Conservation (phyloP, 2,113 vertebrate species). For the Semnornis frantzii region DNA sequence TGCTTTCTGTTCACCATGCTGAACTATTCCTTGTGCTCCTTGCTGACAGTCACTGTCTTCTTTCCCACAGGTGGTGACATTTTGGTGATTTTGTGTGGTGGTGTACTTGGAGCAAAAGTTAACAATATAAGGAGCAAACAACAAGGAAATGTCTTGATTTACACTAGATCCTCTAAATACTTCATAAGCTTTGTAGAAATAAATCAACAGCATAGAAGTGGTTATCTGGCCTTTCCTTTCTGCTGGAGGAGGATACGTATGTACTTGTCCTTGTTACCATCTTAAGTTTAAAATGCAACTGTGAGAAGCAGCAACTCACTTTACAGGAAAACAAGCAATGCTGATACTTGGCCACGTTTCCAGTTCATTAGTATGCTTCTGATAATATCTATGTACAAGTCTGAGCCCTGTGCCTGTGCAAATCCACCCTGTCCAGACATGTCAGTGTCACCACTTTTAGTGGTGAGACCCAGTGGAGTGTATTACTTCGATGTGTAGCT, state of each 20-base stretch:
- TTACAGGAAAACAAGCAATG: neutral
- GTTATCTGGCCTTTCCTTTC: neutral
- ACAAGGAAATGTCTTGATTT: neutral
- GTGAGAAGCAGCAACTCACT: neutral
- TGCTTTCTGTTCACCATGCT: neutral
- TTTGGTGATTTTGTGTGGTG: neutral
- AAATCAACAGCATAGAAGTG: neutral
- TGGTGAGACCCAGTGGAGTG: neutral
- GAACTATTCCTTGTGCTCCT: neutral
- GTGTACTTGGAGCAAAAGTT: neutral
- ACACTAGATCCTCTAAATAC: neutral
- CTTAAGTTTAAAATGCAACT: neutral
- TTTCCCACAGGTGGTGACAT: neutral
- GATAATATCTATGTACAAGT: neutral
- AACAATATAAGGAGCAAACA: neutral
- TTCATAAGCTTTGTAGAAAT: neutral
- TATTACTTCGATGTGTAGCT: neutral
- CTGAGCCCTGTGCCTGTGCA: neutral
- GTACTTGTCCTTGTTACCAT: neutral
- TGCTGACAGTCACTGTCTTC: fast-evolving
- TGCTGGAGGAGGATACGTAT: neutral
- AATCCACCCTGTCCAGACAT: neutral
- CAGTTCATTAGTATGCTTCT: neutral
- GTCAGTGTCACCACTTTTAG: neutral
- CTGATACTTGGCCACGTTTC: neutral